Base-by-base conservation (phyloP, 2,113 vertebrate genomes). In the Phylloscopus trochilus region DNA sequence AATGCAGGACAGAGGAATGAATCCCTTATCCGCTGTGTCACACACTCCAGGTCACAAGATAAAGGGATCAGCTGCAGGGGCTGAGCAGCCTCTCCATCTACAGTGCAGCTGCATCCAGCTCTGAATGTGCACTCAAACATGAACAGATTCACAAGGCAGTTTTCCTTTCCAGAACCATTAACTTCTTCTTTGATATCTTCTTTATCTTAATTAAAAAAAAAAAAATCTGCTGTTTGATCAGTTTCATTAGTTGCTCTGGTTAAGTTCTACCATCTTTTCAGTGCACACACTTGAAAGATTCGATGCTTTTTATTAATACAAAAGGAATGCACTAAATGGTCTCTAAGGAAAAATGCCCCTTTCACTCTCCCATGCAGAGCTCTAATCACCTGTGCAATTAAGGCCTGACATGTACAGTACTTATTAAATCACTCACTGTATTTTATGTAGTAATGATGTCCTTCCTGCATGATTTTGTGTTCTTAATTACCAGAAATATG, bases 21-120 rank as follows among this genome's bases (percentile, higher is more conserved):
- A 84, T 72, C 68, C 79, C 43, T 89, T 66, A 93, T 59, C 86
- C 1, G 0, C 75, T 58, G 60, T 78, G 92, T 87, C 95, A 89
- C 90, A 90, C 68, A 83, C 68, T 70, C 55, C 30, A 74, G 79
- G 83, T 92, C 92, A 95, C 80, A 78, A 81, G 90, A 93, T 81
- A 88, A 90, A 83, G 68, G 59, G 59, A 95, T 94, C 77, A 87
- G 90, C 81, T 84, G 74, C 60, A 56, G 0, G 3, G 58, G 39
- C 55, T 18, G 59, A 52, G 82, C 75, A 64, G 49, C 49, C 58
- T 70, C 74, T 35, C 39, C 78, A 87, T 28, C 66, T 10, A 49
- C 74, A 76, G 39, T 2, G 37, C 82, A 85, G 78, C 82, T 85
- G 75, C 23, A 69, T 41, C 58, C 70, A 82, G 70, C 9, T 56